Evolutionary conservation across 2,797 vertebrate species (phyloP), one percentile per base, ranked within the genome.

Genomic region (Tangara arthus): DNA sequence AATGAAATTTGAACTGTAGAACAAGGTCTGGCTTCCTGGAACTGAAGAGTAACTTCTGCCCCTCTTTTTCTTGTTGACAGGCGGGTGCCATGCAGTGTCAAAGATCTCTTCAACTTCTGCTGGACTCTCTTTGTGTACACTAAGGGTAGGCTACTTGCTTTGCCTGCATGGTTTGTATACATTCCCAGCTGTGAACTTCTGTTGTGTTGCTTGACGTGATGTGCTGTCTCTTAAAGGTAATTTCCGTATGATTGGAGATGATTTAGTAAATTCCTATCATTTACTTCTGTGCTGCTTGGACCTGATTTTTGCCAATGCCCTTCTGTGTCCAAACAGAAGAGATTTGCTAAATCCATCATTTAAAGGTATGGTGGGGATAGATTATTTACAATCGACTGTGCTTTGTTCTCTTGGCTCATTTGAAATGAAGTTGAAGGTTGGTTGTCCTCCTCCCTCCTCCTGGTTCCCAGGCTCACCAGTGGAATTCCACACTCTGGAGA

Each of bases 181-280:
- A 2, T 52, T 78, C 57, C 41, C 37, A 76, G 64, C 39, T 84
- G 6, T 7, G 44, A 78, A 59, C 20, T 81, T 7, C 34, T 94
- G 26, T 70, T 95, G 32, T 94, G 65, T 77, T 97, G 47, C 86
- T 96, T 97, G 86, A 96, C 61, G 0, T 93, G 65, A 79, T 94
- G 23, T 89, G 34, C 94, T 97, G 72, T 97, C 64, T 96, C 87
- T 95, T 96, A 70, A 97, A 98, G 99, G 99, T 84, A 99, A 99
- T 98, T 99, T 99, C 97, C 97, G 97, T 89, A 99, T 99, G 99
- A 99, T 99, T 91, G 99, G 99, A 8, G 99, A 99, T 91, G 99
- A 99, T 98, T 98, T 99, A 97, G 99, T 99, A 94, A 99, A 99
- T 97, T 99, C 99, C 37, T 99, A 99, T 96, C 99, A 99, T 97